Evolutionary conservation across 2,797 vertebrate genomes (phyloP).

Genomic region (Aulostomus chinensis): DNA sequence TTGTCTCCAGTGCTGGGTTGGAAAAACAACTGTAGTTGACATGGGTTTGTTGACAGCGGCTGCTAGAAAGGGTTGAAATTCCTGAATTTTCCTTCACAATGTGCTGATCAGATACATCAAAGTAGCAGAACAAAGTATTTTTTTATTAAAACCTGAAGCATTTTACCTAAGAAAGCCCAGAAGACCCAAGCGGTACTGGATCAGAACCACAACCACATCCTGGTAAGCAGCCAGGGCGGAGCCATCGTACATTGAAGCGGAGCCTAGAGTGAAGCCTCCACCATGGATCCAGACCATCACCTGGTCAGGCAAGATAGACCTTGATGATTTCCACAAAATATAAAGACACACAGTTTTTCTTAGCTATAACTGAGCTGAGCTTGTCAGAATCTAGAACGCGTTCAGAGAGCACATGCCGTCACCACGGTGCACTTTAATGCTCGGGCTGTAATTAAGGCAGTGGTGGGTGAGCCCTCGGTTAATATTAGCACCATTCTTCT

Average conservation of each 20-base stretch:
- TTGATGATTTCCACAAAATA: neutral
- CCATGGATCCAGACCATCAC: conserved; percentile 89
- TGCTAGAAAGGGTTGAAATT: too few species aligned
- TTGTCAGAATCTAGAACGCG: too few species aligned
- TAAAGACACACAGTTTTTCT: neutral
- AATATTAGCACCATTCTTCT: too few species aligned
- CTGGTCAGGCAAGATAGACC: conserved; percentile 50
- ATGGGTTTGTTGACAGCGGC: too few species aligned
- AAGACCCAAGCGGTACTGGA: conserved; percentile 85
- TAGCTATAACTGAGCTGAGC: neutral
- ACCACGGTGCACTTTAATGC: too few species aligned
- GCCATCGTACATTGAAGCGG: conserved; percentile 74
- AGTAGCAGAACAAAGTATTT: neutral
- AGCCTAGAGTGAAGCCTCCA: conserved; percentile 59
- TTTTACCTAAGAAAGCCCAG: conserved; percentile 85
- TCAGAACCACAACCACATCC: conserved; percentile 80
- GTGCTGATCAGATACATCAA: too few species aligned
- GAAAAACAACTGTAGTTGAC: too few species aligned
- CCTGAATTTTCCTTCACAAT: too few species aligned
- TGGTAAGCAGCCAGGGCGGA: conserved; percentile 79
- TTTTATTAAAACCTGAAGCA: neutral
- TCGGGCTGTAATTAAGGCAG: too few species aligned
- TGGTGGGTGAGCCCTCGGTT: too few species aligned
- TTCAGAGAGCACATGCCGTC: too few species aligned
- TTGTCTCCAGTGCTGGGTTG: conserved; percentile 74